Base-by-base conservation (phyloP, 2,888 invertebrate genomes). In the Hemicrepidius hirtus region DNA sequence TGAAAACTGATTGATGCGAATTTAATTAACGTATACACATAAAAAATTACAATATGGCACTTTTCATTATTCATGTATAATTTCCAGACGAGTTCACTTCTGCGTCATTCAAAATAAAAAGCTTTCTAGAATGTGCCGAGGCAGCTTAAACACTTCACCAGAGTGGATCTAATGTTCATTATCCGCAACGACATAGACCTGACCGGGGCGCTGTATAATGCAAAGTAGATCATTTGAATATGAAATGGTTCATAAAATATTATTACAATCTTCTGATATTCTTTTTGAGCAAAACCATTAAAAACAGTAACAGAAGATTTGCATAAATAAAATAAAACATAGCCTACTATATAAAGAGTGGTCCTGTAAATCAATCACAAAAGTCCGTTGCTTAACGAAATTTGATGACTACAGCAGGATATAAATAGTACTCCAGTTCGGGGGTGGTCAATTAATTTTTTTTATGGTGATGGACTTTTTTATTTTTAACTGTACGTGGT, bases 101-200 rank as follows among this genome's bases (percentile, higher is more conserved):
- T 20, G 32, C 55, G 46, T 57, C 67, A 55, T 63, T 62, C 62
- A 68, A 68, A 73, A 68, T 59, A 64, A 59, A 63, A 68, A 57
- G 66, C 69, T 69, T 65, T 69, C 46, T 13, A 69, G 49, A 69
- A 72, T 64, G 32, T 64, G 67, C 72, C 35, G 59, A 68, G 68
- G 40, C 63, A 73, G 68, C 68, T 73, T 69, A 68, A 73, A 73
- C 68, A 73, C 68, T 73, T 65, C 64, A 73, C 35, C 63, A 68
- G 64, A 68, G 71, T 66, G 71, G 66, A 66, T 71, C 59, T 71
- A 72, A 67, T 72, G 72, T 73, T 73, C 72, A 73, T 73, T 73
- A 73, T 73, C 59, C 68, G 44, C 64, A 73, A 73, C 68, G 68
- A 68, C 72, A 62, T 62, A 68, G 60, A 68, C 63, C 68, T 68